Conservation (phyloP, 2,888 invertebrate species). For the Cerceris ruficornis region DNA sequence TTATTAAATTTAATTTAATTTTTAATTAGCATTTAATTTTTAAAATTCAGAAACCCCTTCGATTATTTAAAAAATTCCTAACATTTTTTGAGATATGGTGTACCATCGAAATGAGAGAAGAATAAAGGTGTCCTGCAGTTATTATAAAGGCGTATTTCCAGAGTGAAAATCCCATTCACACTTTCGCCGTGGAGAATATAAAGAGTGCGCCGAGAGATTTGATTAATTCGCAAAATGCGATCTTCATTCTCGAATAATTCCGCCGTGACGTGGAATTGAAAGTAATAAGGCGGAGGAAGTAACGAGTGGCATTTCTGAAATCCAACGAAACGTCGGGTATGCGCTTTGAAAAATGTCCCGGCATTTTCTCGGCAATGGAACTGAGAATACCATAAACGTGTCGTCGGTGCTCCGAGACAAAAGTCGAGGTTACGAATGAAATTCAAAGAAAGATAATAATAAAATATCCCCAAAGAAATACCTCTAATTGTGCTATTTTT, state of each 20-base stretch:
- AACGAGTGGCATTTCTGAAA: constrained; percentile 23
- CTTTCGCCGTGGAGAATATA: background rate
- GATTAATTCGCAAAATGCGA: constrained; percentile 14
- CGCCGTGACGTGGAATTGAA: constrained; percentile 23
- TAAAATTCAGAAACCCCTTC: background rate
- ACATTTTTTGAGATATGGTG: too few species aligned
- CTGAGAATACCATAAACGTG: constrained; percentile 9
- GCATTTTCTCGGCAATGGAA: constrained; percentile 3
- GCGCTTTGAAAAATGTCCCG: constrained; percentile 23
- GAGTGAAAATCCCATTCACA: too few species aligned
- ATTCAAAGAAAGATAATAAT: constrained; percentile 1
- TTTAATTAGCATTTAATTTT: too few species aligned
- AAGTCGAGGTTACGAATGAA: background rate
- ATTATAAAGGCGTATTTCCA: too few species aligned
- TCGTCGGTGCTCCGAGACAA: background rate
- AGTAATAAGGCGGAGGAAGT: background rate
- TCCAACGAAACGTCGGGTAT: constrained; percentile 16
- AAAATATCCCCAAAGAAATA: background rate
- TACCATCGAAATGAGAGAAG: too few species aligned
- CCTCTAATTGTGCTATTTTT: background rate
- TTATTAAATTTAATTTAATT: too few species aligned
- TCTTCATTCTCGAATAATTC: background rate
- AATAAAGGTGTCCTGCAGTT: too few species aligned
- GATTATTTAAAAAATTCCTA: background rate
- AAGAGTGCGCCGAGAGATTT: background rate